These are phyloP conservation scores for Meiosimyza decipiens DNA, from an alignment of 2,888 invertebrate genomes.

Conservation along the genomic window DNA sequence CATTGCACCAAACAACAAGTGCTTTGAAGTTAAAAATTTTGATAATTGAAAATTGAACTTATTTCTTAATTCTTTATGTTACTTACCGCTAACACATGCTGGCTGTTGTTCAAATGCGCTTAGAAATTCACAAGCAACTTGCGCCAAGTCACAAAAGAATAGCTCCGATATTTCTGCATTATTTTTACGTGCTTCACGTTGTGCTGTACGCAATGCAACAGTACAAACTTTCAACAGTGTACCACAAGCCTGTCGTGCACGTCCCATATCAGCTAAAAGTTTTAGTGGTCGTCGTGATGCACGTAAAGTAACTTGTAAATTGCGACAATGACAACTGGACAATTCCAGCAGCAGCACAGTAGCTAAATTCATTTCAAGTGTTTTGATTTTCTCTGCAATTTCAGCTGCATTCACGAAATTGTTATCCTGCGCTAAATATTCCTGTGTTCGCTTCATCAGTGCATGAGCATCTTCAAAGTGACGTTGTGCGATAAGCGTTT, in stretches of 20 bases:
- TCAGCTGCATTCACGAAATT: slow-evolving; percentile 57
- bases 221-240: slow-evolving; percentile 64
- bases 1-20: slow-evolving; percentile 91
- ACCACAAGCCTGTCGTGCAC: slow-evolving; percentile 66
- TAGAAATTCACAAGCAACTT: slow-evolving; percentile 79
- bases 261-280: slow-evolving; percentile 72
- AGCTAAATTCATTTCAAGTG: slow-evolving; percentile 80
- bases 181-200: slow-evolving; percentile 65
- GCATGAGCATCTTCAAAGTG: slow-evolving; percentile 94
- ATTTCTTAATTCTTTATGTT: background rate
- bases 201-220: slow-evolving; percentile 62
- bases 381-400: slow-evolving; percentile 71
- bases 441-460: slow-evolving; percentile 77
- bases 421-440: slow-evolving; percentile 67
- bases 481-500: slow-evolving; percentile 93
- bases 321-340: slow-evolving; percentile 89
- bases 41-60: background rate
- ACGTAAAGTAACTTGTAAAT: slow-evolving; percentile 88
- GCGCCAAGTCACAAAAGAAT: slow-evolving; percentile 76
- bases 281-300: slow-evolving; percentile 86
- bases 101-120: slow-evolving; percentile 84
- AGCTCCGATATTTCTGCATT: slow-evolving; percentile 70
- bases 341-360: slow-evolving; percentile 90
- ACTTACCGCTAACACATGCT: slow-evolving; percentile 77
- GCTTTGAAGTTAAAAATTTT: slow-evolving; percentile 61